Conservation (phyloP, 2,888 invertebrate species). For the Volucella bombylans region DNA sequence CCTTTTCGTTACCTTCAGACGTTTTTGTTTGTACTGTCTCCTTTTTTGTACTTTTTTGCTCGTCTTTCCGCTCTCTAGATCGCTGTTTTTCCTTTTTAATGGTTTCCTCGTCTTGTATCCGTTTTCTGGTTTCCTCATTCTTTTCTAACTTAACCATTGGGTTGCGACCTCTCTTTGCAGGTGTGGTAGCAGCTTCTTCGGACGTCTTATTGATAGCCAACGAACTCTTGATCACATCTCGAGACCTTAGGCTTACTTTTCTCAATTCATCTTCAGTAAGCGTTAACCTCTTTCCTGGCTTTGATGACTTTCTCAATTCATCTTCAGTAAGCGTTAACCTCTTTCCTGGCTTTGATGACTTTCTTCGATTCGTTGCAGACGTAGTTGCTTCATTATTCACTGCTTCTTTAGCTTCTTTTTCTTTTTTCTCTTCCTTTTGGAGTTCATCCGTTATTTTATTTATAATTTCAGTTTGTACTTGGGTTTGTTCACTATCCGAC, state of each 20-base stretch:
- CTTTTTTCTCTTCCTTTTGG: slow-evolving; percentile 16
- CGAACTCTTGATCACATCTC: slow-evolving; percentile 6
- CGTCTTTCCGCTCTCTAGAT: background rate
- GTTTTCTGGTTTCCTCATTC: background rate
- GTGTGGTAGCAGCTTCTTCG: background rate
- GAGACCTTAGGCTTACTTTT: slow-evolving; percentile 51
- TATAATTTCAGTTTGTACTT: slow-evolving; percentile 51
- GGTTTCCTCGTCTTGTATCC: background rate
- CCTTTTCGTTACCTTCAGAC: background rate
- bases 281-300: slow-evolving; percentile 27
- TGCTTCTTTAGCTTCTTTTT: background rate
- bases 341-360: slow-evolving; percentile 36
- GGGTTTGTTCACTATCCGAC: slow-evolving; percentile 67
- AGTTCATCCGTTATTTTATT: background rate
- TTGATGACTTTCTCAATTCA: slow-evolving; percentile 1
- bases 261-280: slow-evolving; percentile 2
- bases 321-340: slow-evolving; percentile 1
- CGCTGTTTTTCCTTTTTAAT: background rate
- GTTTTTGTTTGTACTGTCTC: no score
- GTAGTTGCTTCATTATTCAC: background rate
- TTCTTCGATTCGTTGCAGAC: slow-evolving; percentile 28
- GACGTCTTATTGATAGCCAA: background rate
- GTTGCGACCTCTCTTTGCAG: slow-evolving; percentile 8
- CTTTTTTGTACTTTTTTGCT: background rate
- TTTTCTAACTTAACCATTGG: background rate